These are phyloP conservation scores for Pipistrellus nathusii DNA, from an alignment of 2,797 vertebrate genomes.

Conservation along the genomic window DNA sequence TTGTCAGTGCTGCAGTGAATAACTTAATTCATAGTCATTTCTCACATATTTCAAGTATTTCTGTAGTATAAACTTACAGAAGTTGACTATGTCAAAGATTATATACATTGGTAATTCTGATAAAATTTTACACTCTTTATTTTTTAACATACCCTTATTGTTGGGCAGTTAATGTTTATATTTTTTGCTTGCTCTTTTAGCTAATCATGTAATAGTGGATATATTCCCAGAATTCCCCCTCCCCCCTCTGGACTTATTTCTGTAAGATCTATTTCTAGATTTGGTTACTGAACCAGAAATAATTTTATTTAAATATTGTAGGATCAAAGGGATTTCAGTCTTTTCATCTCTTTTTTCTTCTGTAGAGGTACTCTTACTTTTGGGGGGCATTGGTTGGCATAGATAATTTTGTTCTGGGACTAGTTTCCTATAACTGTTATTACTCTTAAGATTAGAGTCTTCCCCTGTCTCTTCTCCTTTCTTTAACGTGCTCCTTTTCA, in stretches of 20 bases:
- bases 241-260: background rate
- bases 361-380: background rate
- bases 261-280: conserved; percentile 20
- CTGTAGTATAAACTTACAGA: background rate
- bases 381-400: background rate
- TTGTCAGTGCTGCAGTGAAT: background rate
- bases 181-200: conserved; percentile 53
- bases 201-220: background rate
- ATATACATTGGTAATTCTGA: conserved; percentile 12
- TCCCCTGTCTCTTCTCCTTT: background rate
- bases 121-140: background rate
- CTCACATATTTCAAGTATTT: background rate
- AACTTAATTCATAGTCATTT: background rate
- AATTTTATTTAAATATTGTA: conserved; percentile 47
- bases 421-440: background rate
- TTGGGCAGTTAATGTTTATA: conserved; percentile 8
- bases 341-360: conserved; percentile 16
- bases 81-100: background rate
- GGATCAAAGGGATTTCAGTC: background rate
- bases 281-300: conserved; percentile 7
- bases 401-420: background rate
- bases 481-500: background rate
- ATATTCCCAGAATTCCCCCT: background rate
- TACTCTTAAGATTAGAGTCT: background rate
- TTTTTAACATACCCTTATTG: background rate